Evolutionary conservation across 1,140 invertebrate genomes (phyloP), one percentile per base, ranked within the genome.

Genomic region (Riptortus pedestris): DNA sequence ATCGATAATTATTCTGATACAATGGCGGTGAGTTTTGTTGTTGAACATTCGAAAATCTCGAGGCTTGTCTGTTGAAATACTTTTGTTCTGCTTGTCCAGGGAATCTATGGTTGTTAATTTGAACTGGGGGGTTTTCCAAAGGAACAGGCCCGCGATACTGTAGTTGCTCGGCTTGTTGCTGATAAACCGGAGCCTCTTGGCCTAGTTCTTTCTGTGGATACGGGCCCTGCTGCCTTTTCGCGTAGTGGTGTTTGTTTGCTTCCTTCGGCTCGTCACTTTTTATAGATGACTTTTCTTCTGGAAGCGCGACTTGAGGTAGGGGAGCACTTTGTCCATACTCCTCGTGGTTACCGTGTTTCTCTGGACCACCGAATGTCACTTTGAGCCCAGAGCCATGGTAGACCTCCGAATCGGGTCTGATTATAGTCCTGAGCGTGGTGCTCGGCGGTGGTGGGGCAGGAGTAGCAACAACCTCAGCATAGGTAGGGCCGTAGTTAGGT

Each of bases 351-450:
- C 59, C 65, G 1, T 27, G 20, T 16, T 9, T 5, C 20, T 55
- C 28, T 1, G 65, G 59, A 59, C 52, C 70, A 22, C 65, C 67
- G 65, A 69, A 71, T 16, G 70, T 70, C 14, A 71, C 67, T 59
- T 64, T 66, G n/a, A 69, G 52, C 7, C 70, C 68, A 24, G 66
- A 66, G 26, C 69, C 70, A 69, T 90, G 87, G 69, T 85, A 90
- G 24, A 82, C 78, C 72, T 91, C 88, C 4, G 87, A 90, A 67
- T 91, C 88, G 0, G 88, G 88, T 68, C 85, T 83, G 55, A 92
- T 91, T 27, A 92, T 85, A 0, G 89, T 84, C 72, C 88, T 78
- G 33, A 90, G 73, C 2, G 88, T 91, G 12, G 89, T 91, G 12
- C 85, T 82, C 64, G 78, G 78, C 0, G 82, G 79, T 0, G 82